These are phyloP conservation scores for Equus quagga DNA, from an alignment of 2,113 vertebrate species.

Conservation along the genomic window DNA sequence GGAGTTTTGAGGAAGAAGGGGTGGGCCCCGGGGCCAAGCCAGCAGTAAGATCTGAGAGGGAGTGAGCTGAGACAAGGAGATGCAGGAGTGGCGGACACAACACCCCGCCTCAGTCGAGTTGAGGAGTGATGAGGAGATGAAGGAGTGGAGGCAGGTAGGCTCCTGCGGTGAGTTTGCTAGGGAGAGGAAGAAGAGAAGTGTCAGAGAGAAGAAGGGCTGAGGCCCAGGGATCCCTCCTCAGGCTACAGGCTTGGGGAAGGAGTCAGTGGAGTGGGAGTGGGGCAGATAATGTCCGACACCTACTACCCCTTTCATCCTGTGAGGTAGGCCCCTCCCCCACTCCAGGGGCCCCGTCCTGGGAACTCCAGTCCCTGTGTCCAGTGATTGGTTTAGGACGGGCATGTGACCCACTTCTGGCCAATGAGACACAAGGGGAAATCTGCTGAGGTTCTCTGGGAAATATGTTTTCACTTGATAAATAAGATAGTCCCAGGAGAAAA, in stretches of 20 bases:
- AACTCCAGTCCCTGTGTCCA: neutral
- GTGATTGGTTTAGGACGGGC: neutral
- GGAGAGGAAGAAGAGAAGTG: neutral
- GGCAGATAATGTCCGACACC: neutral
- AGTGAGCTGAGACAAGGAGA: neutral
- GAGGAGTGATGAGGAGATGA: neutral
- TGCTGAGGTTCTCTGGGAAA: neutral
- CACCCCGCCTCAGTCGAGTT: too few relatives aligned
- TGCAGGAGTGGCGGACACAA: neutral
- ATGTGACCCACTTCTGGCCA: neutral
- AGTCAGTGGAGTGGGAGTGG: neutral
- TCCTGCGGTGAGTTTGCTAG: neutral
- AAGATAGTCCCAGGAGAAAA: neutral
- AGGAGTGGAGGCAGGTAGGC: neutral
- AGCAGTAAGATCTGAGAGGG: neutral
- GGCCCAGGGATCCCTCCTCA: too few relatives aligned
- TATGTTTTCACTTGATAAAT: neutral
- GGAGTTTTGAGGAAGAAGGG: neutral
- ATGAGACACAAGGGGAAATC: neutral
- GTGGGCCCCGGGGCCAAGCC: neutral
- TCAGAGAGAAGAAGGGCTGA: neutral
- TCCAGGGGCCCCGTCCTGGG: neutral
- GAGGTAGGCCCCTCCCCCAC: neutral
- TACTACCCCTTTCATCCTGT: neutral
- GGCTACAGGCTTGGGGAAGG: neutral